These are phyloP conservation scores for Tyria jacobaeae DNA, from an alignment of 2,888 invertebrate species.

Conservation along the genomic window DNA sequence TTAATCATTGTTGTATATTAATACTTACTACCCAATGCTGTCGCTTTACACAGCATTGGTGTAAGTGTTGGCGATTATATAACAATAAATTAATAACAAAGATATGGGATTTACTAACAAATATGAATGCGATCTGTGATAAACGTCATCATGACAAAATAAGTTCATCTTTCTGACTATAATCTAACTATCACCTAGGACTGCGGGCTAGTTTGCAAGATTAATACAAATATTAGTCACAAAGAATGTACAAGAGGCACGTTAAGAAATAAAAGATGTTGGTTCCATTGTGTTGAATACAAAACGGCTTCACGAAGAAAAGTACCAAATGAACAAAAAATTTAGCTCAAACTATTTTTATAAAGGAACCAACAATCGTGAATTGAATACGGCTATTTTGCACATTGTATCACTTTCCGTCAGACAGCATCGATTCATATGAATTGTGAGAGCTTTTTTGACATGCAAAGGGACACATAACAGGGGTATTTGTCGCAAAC, in stretches of 20 bases:
- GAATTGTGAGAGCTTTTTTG: conserved; percentile 75
- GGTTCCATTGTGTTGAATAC: conserved; percentile 6
- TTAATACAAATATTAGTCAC: conserved; percentile 7
- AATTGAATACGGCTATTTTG: conserved; percentile 64
- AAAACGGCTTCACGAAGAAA: conserved; percentile 14
- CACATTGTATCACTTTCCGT: conserved; percentile 70
- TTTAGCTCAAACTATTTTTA: conserved; percentile 21
- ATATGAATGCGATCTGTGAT: too few relatives aligned
- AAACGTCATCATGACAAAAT: too few relatives aligned
- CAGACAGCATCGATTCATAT: conserved; percentile 74
- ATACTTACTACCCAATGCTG: too few relatives aligned
- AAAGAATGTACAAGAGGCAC: conserved; percentile 4
- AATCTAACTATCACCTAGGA: not conserved
- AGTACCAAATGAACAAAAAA: conserved; percentile 4
- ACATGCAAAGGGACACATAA: conserved; percentile 79
- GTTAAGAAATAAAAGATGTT: conserved; percentile 6
- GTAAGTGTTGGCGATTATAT: too few relatives aligned
- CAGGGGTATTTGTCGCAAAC: conserved; percentile 70
- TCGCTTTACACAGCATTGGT: too few relatives aligned
- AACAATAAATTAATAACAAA: too few relatives aligned
- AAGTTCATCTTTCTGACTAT: not conserved
- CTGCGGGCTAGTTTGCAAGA: not conserved
- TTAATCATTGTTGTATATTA: too few relatives aligned
- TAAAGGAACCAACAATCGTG: conserved; percentile 54
- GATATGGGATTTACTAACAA: too few relatives aligned